Percentiles rank a stretch among this genome's conserved stretches.
These are phyloP conservation scores for Panulirus ornatus DNA, from an alignment of 1,140 invertebrate species.

Conservation along the genomic window DNA sequence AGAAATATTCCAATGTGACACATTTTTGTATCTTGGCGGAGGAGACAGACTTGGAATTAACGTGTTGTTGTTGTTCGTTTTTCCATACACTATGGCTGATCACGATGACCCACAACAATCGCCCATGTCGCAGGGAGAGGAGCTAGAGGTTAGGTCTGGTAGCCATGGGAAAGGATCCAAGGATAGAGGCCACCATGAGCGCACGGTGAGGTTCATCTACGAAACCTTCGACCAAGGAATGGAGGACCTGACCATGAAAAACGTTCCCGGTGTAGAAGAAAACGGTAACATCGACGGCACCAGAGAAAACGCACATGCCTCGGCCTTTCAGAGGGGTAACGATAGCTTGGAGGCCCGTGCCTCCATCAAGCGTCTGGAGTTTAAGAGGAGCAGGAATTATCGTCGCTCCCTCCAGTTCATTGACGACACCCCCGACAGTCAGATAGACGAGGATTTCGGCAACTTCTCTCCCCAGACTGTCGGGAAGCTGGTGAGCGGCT, in stretches of 20 bases:
- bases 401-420: slow-evolving; percentile 50
- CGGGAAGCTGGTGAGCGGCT: slow-evolving; percentile 42
- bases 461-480: slow-evolving; percentile 56
- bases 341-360: slow-evolving; percentile 46
- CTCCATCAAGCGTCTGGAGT: slow-evolving; percentile 44
- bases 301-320: not conserved
- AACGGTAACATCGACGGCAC: not conserved
- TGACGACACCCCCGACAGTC: slow-evolving; percentile 60
- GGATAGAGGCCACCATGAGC: not conserved
- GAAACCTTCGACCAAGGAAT: slow-evolving; percentile 12
- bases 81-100: not conserved
- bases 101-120: not conserved
- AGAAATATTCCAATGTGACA: no score
- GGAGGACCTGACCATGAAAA: slow-evolving; percentile 22
- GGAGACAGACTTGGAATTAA: not conserved
- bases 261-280: not conserved
- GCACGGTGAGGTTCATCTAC: not conserved
- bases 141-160: not conserved
- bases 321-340: not conserved
- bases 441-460: slow-evolving; percentile 35
- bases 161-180: not conserved
- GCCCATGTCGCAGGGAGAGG: not conserved
- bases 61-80: not conserved
- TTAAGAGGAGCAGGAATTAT: slow-evolving; percentile 42
- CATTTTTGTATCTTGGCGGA: no score